These are phyloP conservation scores for Meliscaeva auricollis DNA, from an alignment of 2,888 invertebrate genomes.

Conservation along the genomic window DNA sequence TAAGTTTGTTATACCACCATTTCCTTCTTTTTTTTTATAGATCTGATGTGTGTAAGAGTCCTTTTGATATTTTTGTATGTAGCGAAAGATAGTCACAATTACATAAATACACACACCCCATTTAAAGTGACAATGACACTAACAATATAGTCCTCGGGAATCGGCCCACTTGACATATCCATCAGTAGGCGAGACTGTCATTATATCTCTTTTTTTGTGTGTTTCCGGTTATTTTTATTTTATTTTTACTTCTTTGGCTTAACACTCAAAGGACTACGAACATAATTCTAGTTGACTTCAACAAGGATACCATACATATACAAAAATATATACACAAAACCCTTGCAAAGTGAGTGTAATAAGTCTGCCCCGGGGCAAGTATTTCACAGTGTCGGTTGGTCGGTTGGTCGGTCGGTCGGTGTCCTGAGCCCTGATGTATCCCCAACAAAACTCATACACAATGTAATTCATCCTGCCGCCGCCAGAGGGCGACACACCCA, in stretches of 20 bases:
- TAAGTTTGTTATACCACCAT: conserved; percentile 12
- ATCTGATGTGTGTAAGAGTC: neutral
- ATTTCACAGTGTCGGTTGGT: conserved; percentile 52
- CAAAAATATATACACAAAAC: conserved; percentile 27
- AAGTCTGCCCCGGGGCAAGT: conserved; percentile 62
- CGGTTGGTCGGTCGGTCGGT: neutral
- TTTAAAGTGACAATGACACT: conserved; percentile 57
- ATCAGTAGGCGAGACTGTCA: conserved; percentile 62
- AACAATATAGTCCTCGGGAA: conserved; percentile 42
- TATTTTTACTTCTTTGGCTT: conserved; percentile 15
- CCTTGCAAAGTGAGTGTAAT: conserved; percentile 52
- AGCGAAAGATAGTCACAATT: conserved; percentile 44
- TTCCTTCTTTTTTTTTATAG: neutral
- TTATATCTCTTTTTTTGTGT: conserved; percentile 24
- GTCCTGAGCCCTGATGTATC: conserved; percentile 25
- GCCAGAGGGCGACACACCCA: conserved; percentile 53
- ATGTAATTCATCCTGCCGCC: conserved; percentile 61
- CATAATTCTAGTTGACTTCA: conserved; percentile 62
- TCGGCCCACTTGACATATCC: conserved; percentile 59
- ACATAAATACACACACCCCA: conserved; percentile 60
- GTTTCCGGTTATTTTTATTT: neutral
- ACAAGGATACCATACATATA: conserved; percentile 45
- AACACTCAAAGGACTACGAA: conserved; percentile 55
- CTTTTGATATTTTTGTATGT: too few species aligned
- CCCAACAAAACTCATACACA: conserved; percentile 42